A percentile compares a stretch with the other conserved stretches of the same genome.
These are phyloP conservation scores for Menura novaehollandiae DNA, from an alignment of 2,113 vertebrate genomes.

Conservation along the genomic window DNA sequence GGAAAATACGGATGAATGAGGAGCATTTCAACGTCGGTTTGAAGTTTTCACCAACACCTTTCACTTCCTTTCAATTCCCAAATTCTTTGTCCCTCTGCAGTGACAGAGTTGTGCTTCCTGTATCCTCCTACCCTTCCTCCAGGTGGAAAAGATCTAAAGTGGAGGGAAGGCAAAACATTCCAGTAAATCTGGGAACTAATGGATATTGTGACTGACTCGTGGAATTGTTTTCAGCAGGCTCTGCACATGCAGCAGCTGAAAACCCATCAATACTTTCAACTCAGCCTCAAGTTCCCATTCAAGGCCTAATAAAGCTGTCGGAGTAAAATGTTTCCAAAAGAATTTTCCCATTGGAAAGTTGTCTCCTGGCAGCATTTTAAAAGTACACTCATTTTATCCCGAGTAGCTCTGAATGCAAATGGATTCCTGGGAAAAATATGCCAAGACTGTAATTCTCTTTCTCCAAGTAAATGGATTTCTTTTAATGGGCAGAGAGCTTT, in stretches of 20 bases:
- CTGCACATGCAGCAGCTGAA: background rate
- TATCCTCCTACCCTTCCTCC: too few species aligned
- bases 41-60: accelerated
- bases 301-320: conserved; percentile 52
- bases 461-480: conserved; percentile 27
- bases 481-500: background rate
- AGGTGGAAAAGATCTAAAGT: background rate
- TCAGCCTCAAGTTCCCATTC: background rate
- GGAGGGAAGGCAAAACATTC: background rate
- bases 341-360: conserved; percentile 27
- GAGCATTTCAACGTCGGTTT: accelerated
- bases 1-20: accelerated
- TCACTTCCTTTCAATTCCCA: background rate
- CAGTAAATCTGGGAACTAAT: background rate
- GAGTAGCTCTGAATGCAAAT: background rate
- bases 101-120: background rate
- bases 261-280: background rate
- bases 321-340: conserved; percentile 21
- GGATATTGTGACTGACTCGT: background rate
- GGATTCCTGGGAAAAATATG: conserved; percentile 6
- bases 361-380: conserved; percentile 31
- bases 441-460: conserved; percentile 35
- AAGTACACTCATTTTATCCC: conserved; percentile 21
- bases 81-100: background rate
- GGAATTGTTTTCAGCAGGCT: background rate